Percentiles rank a stretch among this genome's conserved stretches.
These are phyloP conservation scores for Chionoecetes opilio DNA, from an alignment of 1,140 invertebrate genomes.

Conservation along the genomic window DNA sequence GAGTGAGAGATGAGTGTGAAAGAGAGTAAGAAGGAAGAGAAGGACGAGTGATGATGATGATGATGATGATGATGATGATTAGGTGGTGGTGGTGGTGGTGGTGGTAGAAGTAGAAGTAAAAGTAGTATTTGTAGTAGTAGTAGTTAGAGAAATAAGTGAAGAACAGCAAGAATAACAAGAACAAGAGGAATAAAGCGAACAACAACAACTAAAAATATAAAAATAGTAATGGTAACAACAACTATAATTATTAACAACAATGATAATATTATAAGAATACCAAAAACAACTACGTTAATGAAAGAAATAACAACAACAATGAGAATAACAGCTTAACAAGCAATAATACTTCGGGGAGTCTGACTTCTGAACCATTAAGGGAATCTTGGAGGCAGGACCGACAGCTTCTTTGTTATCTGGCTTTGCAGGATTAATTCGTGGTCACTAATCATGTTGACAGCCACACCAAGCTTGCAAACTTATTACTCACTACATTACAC, in stretches of 20 bases:
- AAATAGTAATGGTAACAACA: slow-evolving; percentile 34
- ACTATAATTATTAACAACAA: not conserved
- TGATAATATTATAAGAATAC: slow-evolving; percentile 6
- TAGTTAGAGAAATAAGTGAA: no score
- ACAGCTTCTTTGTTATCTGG: not conserved
- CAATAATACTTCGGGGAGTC: no score
- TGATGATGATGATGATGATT: not conserved
- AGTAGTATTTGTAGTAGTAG: no score
- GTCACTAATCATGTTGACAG: not conserved
- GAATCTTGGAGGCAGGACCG: no score
- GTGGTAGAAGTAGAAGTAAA: no score
- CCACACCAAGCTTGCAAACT: no score
- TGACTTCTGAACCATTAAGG: no score
- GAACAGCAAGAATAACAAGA: no score
- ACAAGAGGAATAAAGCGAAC: not conserved
- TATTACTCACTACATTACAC: no score
- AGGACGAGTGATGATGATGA: not conserved
- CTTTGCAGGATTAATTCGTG: not conserved
- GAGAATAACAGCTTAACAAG: not conserved
- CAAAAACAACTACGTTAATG: slow-evolving; percentile 17
- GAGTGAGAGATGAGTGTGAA: not conserved
- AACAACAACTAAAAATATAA: no score
- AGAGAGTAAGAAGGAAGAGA: no score
- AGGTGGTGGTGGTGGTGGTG: no score
- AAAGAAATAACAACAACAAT: slow-evolving; percentile 40